Conservation (phyloP, 2,888 invertebrate genomes). For the Chironomus riparius region DNA sequence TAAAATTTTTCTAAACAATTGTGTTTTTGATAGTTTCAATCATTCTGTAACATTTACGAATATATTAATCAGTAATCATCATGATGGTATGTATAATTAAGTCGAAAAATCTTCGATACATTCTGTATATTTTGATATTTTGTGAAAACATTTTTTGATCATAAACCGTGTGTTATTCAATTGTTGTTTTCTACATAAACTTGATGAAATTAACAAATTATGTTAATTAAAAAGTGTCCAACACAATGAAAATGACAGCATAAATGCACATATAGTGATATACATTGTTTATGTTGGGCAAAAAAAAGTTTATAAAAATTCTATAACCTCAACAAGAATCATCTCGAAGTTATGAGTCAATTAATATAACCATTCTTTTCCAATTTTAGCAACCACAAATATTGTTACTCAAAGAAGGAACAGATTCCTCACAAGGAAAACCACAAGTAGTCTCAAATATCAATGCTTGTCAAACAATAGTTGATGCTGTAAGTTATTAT, state of each 20-base stretch:
- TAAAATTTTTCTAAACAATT: no score
- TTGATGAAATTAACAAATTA: no score
- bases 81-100: no score
- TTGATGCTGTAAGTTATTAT: slow-evolving; percentile 67
- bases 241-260: neutral
- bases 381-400: slow-evolving; percentile 88
- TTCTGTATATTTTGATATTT: no score
- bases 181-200: no score
- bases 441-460: slow-evolving; percentile 94
- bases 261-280: neutral
- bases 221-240: neutral
- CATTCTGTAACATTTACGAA: no score
- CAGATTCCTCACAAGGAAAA: slow-evolving; percentile 91
- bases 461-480: slow-evolving; percentile 91
- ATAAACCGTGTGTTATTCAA: no score
- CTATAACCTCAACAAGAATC: neutral
- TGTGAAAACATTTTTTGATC: no score
- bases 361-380: slow-evolving; percentile 24
- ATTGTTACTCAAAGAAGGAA: slow-evolving; percentile 93
- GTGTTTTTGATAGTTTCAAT: no score
- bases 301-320: neutral
- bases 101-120: no score
- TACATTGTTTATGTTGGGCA: neutral
- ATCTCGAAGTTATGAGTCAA: neutral
- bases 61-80: no score